These are phyloP conservation scores for Actinia equina DNA, from an alignment of 64 coral and sea anemone species.

Conservation along the genomic window DNA sequence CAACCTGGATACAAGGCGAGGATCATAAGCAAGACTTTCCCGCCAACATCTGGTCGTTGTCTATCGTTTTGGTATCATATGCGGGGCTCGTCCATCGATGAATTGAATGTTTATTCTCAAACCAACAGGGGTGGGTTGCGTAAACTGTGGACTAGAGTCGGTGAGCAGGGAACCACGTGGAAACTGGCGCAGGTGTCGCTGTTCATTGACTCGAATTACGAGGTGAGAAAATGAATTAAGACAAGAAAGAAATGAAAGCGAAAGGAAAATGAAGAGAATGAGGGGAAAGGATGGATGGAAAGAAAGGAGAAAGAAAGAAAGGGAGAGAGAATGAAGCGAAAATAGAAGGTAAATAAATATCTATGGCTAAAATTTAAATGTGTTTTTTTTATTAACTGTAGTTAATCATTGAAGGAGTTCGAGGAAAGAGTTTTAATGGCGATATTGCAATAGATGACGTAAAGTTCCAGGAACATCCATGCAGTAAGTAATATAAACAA, in stretches of 20 bases:
- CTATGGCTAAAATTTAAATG: background rate
- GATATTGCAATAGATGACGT: slow-evolving; percentile 77
- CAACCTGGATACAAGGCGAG: slow-evolving; percentile 69
- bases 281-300: background rate
- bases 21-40: slow-evolving; percentile 55
- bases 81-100: slow-evolving; percentile 63
- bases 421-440: slow-evolving; percentile 48
- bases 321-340: background rate
- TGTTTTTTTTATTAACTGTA: background rate
- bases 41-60: slow-evolving; percentile 50
- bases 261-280: background rate
- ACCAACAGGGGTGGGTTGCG: background rate
- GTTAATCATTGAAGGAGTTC: slow-evolving; percentile 56
- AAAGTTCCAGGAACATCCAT: slow-evolving; percentile 45
- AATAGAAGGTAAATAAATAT: too few relatives aligned
- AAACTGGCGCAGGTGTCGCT: slow-evolving; percentile 27
- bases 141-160: slow-evolving; percentile 46
- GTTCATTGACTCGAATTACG: slow-evolving; percentile 23
- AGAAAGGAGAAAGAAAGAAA: too few relatives aligned
- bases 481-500: slow-evolving; percentile 48
- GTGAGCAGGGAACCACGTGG: slow-evolving; percentile 64
- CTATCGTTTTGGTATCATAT: slow-evolving; percentile 88
- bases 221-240: slow-evolving; percentile 16
- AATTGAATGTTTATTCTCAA: slow-evolving; percentile 44
- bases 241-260: background rate